Conservation (phyloP, 1,140 invertebrate species). For the Eurosta solidaginis region DNA sequence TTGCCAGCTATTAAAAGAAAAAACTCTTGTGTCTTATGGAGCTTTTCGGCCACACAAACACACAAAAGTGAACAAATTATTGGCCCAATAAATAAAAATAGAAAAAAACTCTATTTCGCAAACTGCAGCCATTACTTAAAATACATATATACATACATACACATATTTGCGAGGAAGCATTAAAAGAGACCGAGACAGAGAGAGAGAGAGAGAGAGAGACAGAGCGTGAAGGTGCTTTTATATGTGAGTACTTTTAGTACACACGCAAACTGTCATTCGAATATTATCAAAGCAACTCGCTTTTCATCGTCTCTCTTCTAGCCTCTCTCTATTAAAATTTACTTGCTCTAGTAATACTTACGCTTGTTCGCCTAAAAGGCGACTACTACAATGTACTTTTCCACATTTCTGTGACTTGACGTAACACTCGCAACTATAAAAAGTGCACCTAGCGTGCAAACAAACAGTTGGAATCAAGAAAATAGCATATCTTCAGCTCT, state of each 20-base stretch:
- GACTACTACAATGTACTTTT: not conserved
- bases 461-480: no score
- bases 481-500: no score
- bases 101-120: slow-evolving; percentile 12
- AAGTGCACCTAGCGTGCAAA: not conserved
- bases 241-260: not conserved
- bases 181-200: not conserved
- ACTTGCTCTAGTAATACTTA: not conserved
- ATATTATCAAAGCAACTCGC: no score
- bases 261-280: not conserved
- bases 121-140: not conserved
- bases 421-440: not conserved
- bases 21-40: no score
- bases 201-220: not conserved
- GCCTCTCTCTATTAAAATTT: not conserved
- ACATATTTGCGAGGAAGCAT: no score
- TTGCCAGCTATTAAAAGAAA: not conserved
- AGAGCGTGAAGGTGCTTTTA: not conserved
- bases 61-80: no score
- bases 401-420: not conserved
- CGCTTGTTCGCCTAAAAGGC: not conserved
- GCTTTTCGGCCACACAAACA: no score
- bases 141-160: not conserved
- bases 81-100: no score
- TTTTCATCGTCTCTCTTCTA: not conserved